Percentiles rank a stretch among this genome's conserved stretches.
Evolutionary conservation across 1,140 invertebrate genomes (phyloP).

Genomic region (Capitella teleta): DNA sequence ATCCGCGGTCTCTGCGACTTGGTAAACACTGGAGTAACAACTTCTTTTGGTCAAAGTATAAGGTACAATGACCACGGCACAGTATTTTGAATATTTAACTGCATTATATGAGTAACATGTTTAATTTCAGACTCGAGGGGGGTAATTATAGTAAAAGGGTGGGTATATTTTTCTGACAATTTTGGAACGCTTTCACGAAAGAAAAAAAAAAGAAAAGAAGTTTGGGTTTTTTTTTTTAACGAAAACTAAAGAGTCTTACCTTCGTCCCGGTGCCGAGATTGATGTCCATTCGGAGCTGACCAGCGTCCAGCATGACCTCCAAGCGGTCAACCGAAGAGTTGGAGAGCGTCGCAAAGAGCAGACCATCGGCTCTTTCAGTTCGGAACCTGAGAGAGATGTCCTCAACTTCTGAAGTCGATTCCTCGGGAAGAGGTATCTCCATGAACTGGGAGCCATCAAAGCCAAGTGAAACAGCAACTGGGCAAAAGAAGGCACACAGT

Average conservation of each 20-base stretch:
- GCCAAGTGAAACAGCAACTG: constrained; percentile 74
- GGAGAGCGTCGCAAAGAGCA: constrained; percentile 47
- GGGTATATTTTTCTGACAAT: too few species aligned
- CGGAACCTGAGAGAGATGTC: constrained; percentile 78
- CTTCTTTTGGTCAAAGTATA: too few species aligned
- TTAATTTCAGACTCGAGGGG: too few species aligned
- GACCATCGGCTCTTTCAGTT: constrained; percentile 57
- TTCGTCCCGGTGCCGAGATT: constrained; percentile 51
- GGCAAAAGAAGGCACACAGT: neutral
- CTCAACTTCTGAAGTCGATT: constrained; percentile 79
- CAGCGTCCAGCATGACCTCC: constrained; percentile 69
- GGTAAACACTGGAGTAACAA: too few species aligned
- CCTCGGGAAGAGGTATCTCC: constrained; percentile 63
- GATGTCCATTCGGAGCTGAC: constrained; percentile 65
- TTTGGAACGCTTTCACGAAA: too few species aligned
- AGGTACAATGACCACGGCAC: too few species aligned
- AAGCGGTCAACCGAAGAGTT: constrained; percentile 62
- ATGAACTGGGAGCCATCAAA: constrained; percentile 82
- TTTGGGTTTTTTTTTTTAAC: neutral
- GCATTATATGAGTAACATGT: too few species aligned
- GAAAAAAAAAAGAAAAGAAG: too few species aligned
- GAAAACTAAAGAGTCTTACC: neutral
- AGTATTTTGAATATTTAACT: too few species aligned
- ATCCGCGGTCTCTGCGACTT: too few species aligned
- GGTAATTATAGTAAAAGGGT: too few species aligned